Conservation (phyloP, 2,888 invertebrate genomes). For the Pollenia griseotomentosa region DNA sequence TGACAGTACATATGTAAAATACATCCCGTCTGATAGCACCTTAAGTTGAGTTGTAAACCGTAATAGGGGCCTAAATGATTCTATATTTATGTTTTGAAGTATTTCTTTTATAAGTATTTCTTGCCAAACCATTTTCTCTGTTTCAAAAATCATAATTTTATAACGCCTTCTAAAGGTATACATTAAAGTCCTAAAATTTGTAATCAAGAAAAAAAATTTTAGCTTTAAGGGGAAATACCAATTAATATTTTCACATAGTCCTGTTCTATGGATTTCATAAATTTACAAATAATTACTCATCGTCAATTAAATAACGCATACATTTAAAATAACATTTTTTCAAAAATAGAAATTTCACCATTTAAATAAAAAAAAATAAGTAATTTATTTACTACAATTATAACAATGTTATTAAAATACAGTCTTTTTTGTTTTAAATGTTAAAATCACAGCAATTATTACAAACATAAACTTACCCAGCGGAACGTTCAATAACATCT, state of each 20-base stretch:
- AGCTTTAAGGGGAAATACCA: slow-evolving; percentile 15
- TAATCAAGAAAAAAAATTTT: background rate
- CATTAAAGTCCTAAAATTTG: too few species aligned
- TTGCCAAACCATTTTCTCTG: too few species aligned
- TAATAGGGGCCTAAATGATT: too few species aligned
- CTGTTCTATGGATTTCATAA: background rate
- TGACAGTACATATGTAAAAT: too few species aligned
- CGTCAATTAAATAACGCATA: background rate
- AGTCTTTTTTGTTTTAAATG: slow-evolving; percentile 44
- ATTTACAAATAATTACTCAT: background rate
- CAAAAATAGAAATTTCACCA: background rate
- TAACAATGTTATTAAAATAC: slow-evolving; percentile 13
- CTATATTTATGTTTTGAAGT: too few species aligned
- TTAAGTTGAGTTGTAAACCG: too few species aligned
- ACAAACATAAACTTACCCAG: slow-evolving; percentile 74
- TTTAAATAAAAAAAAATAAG: slow-evolving; percentile 33
- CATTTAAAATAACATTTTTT: background rate
- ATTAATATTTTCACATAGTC: background rate
- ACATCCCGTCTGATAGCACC: too few species aligned
- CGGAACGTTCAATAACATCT: slow-evolving; percentile 80
- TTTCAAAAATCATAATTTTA: too few species aligned
- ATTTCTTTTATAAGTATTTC: too few species aligned
- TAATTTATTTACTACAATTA: too few species aligned
- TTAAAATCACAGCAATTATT: slow-evolving; percentile 7
- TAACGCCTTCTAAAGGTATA: background rate